These are phyloP conservation scores for Orthochromis malagaraziensis DNA, from an alignment of 2,113 vertebrate genomes.

Conservation along the genomic window DNA sequence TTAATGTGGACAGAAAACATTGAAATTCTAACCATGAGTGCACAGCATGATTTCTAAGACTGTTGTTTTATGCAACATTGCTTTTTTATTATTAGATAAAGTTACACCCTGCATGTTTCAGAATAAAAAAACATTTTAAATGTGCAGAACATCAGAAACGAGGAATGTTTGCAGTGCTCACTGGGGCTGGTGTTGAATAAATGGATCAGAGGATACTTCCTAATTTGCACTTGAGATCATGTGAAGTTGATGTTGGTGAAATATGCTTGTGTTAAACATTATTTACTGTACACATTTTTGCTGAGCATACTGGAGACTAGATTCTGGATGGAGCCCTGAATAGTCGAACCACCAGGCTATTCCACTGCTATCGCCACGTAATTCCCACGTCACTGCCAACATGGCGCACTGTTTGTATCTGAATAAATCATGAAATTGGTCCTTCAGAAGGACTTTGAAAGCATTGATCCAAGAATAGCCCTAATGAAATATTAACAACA, in stretches of 20 bases:
- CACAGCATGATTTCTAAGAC: background rate
- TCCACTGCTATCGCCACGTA: background rate
- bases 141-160: background rate
- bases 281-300: background rate
- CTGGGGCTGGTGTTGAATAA: background rate
- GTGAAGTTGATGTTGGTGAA: background rate
- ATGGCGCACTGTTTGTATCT: slow-evolving; percentile 58
- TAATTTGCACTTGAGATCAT: background rate
- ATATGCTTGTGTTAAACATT: background rate
- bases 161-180: background rate
- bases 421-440: slow-evolving; percentile 82
- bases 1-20: background rate
- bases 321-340: background rate
- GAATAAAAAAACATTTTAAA: background rate
- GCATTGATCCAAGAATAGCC: slow-evolving; percentile 81
- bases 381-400: slow-evolving; percentile 40
- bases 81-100: background rate
- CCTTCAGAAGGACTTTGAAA: slow-evolving; percentile 75
- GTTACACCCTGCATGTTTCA: background rate
- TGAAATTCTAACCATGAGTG: background rate
- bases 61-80: background rate
- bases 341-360: background rate
- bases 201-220: background rate
- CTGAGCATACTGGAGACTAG: background rate
- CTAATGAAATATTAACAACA: slow-evolving; percentile 81